Evolutionary conservation across 2,797 vertebrate species (phyloP), one percentile per base, ranked within the genome.

Genomic region (Anniella stebbinsi): DNA sequence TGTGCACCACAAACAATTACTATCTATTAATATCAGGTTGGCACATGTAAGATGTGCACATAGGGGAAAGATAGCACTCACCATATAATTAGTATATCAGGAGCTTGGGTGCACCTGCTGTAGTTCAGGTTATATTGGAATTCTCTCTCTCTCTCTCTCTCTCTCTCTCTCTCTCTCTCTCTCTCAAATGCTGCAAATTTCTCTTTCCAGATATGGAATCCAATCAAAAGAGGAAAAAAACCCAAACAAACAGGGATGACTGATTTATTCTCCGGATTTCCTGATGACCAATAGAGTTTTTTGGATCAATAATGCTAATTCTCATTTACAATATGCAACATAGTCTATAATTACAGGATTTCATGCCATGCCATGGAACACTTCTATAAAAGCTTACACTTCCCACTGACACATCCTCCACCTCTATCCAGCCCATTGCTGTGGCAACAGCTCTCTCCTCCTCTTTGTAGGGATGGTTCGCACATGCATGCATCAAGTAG

Each of bases 71-170:
- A 84, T 75, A 92, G 91, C 72, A 83, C 51, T 54, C 70, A 86
- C 86, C 57, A 76, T 86, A 86, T 89, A 92, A 92, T 87, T 92
- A 92, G 72, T 88, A n/a, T 90, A 88, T 85, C 91, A 86, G 89
- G 51, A 78, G 89, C 78, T 77, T 83, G 48, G 87, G 45, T 51
- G 78, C 89, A 90, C 89, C 89, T 90, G 89, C 77, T 86, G 63
- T 45, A 85, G 75, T 77, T 69, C 88, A 84, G 82, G n/a, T 86
- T 69, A 1, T 28, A 45, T 15, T 77, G 23, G 77, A 51, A 41
- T 17, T 12, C 63, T 60, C 77, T 2, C 60, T 63, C 60, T 25
- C 60, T 63, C 60, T 33, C 18, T 10, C 75, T 45, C 11, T 41
- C 17, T 45, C 15, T 45, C 18, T 82, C 38, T 0, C 80, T 36